A percentile compares a stretch with the other conserved stretches of the same genome.
phyloP scores from a whole-genome alignment of 2,113 vertebrate genomes.

The Varanus salvator region DNA sequence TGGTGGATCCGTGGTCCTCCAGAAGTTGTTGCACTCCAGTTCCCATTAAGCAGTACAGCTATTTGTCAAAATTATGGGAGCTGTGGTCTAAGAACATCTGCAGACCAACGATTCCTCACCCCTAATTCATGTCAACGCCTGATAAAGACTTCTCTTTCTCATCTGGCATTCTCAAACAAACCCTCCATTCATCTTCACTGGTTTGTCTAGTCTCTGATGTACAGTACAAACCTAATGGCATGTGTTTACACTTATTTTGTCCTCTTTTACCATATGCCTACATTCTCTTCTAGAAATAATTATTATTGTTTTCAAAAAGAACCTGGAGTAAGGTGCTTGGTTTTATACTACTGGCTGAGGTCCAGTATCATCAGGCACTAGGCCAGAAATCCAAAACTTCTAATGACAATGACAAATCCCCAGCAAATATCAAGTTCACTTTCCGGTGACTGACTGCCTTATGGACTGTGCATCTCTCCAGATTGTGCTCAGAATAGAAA shows the following conservation, averaged over 20 bases:
- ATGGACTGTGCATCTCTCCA: slow-evolving; percentile 18
- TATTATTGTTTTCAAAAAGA: neutral
- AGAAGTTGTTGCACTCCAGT: neutral
- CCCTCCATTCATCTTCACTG: neutral
- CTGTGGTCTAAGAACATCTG: neutral
- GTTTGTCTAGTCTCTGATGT: neutral
- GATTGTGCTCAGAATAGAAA: slow-evolving; percentile 17
- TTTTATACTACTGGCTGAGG: neutral
- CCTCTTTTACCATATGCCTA: neutral
- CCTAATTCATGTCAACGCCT: neutral
- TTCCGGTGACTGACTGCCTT: slow-evolving; percentile 26
- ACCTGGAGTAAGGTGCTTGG: neutral
- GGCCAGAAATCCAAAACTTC: neutral
- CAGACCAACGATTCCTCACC: neutral
- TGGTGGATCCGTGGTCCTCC: neutral
- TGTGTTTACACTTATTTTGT: neutral
- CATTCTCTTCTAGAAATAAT: neutral
- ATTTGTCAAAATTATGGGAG: neutral
- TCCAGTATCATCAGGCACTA: slow-evolving; percentile 5
- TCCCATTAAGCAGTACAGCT: neutral
- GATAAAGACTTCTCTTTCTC: neutral
- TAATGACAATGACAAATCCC: neutral
- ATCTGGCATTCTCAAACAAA: neutral
- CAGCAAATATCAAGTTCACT: slow-evolving; percentile 9
- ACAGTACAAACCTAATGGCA: neutral